These are phyloP conservation scores for Lonchura striata DNA, from an alignment of 2,113 vertebrate genomes.

Conservation along the genomic window DNA sequence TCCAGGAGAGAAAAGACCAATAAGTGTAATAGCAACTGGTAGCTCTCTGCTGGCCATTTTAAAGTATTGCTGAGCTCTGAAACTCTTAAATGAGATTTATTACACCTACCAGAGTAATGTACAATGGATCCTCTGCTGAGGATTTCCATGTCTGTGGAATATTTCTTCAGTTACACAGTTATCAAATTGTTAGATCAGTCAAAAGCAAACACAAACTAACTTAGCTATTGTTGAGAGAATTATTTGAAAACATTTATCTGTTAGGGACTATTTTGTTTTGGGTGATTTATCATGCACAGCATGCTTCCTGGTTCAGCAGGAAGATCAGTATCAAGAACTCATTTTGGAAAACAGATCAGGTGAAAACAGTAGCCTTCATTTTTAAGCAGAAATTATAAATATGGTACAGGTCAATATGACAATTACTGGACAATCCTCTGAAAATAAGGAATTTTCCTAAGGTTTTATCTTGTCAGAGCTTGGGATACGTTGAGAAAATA, in stretches of 20 bases:
- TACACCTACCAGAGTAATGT: not conserved
- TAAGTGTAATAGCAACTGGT: not conserved
- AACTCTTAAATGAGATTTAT: constrained; percentile 23
- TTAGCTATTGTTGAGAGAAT: not conserved
- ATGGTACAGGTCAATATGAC: not conserved
- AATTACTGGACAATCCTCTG: not conserved
- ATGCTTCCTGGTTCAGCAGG: not conserved
- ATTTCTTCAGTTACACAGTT: not conserved
- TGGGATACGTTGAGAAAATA: not conserved
- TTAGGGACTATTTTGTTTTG: not conserved
- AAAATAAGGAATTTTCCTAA: not conserved
- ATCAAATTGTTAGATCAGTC: not conserved
- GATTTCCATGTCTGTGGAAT: not conserved
- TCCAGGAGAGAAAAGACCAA: not conserved
- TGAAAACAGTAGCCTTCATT: not conserved
- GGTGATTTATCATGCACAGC: not conserved
- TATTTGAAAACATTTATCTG: constrained; percentile 3
- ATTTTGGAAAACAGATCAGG: not conserved
- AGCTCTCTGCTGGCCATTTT: not conserved
- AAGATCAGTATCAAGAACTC: not conserved
- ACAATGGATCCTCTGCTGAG: not conserved
- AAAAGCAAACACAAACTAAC: not conserved
- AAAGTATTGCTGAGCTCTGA: not conserved
- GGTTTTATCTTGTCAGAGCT: not conserved
- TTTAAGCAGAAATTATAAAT: not conserved